Evolutionary conservation across 2,888 invertebrate genomes (phyloP).

Genomic region (Siphonodentalium dalli): DNA sequence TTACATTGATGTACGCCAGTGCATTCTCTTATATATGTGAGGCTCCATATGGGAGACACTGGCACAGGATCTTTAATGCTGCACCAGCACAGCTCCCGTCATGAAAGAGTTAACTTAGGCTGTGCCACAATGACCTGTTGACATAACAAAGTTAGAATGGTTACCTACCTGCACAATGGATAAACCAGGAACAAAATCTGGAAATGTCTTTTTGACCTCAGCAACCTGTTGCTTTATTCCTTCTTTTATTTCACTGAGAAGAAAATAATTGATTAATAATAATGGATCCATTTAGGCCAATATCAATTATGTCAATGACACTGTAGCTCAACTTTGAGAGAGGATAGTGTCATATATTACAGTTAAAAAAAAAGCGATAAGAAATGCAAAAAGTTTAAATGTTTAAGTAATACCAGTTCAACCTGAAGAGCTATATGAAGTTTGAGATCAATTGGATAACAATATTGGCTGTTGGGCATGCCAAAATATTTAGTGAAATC

Average conservation of each 20-base stretch:
- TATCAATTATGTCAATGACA: background rate
- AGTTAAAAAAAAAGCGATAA: background rate
- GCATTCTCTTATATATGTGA: no score
- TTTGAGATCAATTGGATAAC: no score
- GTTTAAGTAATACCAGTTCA: no score
- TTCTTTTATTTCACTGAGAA: conserved; percentile 52
- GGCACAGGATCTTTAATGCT: no score
- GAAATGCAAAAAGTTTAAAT: no score
- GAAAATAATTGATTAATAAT: background rate
- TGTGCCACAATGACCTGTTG: background rate
- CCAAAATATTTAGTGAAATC: no score
- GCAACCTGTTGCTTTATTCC: conserved; percentile 47
- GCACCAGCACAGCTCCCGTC: no score
- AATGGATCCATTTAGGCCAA: background rate
- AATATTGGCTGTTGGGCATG: no score
- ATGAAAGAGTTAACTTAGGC: background rate
- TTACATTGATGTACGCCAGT: no score
- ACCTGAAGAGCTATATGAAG: no score
- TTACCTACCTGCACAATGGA: conserved; percentile 77
- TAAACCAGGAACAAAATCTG: conserved; percentile 75
- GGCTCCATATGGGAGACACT: no score
- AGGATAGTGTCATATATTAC: background rate
- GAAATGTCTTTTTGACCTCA: conserved; percentile 43
- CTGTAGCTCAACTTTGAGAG: no score
- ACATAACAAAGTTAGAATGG: background rate